Evolutionary conservation across 2,797 vertebrate genomes (phyloP).

Genomic region (Acipenser ruthenus): DNA sequence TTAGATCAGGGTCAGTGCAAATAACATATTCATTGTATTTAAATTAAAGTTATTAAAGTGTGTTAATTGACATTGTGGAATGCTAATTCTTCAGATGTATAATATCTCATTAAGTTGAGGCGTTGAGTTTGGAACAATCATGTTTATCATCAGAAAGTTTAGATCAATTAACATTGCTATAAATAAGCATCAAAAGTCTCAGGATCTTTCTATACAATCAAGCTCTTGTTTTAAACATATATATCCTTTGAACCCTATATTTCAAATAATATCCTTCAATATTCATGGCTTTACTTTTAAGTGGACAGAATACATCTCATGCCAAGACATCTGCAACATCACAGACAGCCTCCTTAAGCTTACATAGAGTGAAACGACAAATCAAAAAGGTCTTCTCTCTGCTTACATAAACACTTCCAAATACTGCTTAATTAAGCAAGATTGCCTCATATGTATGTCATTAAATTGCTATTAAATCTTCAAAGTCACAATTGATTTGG

Average conservation of each 20-base stretch:
- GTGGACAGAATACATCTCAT: neutral
- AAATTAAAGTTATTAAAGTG: too few relatives aligned
- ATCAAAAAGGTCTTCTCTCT: constrained; percentile 8
- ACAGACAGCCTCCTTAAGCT: neutral
- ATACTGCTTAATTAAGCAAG: constrained; percentile 5
- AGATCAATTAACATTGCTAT: too few relatives aligned
- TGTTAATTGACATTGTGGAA: too few relatives aligned
- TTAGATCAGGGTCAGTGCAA: too few relatives aligned
- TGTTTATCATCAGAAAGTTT: too few relatives aligned
- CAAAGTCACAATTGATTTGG: constrained; percentile 14
- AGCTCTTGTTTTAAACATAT: neutral
- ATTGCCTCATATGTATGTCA: constrained; percentile 6
- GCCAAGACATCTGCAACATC: neutral
- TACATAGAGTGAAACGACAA: neutral
- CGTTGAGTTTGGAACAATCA: too few relatives aligned
- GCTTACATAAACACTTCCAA: neutral
- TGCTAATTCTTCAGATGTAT: too few relatives aligned
- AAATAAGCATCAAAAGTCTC: too few relatives aligned
- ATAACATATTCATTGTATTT: too few relatives aligned
- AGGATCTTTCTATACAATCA: neutral
- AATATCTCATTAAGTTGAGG: too few relatives aligned
- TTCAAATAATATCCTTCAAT: neutral
- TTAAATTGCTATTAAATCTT: constrained; percentile 16
- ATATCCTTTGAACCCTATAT: neutral
- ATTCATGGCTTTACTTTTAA: neutral